phyloP scores from a whole-genome alignment of 2,113 vertebrate species.

The Xerus inauris region DNA sequence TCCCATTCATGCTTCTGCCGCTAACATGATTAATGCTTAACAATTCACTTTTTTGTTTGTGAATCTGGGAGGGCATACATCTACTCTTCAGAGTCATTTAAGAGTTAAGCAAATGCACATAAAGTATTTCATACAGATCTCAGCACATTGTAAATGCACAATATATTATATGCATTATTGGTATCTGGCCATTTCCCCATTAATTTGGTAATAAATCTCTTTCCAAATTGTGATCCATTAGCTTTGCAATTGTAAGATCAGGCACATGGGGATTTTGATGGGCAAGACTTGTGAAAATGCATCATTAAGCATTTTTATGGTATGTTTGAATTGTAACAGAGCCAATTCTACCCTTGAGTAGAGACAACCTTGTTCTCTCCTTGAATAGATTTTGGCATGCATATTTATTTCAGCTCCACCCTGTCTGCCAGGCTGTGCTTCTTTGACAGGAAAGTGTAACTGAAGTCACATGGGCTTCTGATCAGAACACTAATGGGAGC shows the following conservation, averaged over 20 bases:
- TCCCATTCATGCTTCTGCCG: not conserved
- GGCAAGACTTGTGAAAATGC: slow-evolving; percentile 57
- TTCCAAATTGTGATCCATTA: slow-evolving; percentile 65
- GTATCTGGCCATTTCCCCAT: slow-evolving; percentile 50
- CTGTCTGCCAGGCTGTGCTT: not conserved
- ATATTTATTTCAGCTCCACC: slow-evolving; percentile 1
- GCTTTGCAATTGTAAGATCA: slow-evolving; percentile 43
- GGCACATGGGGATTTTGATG: slow-evolving; percentile 46
- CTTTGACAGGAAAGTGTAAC: not conserved
- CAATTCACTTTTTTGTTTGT: not conserved
- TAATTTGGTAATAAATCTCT: slow-evolving; percentile 69
- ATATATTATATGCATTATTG: slow-evolving; percentile 47
- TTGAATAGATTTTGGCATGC: slow-evolving; percentile 48
- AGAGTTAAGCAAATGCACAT: not conserved
- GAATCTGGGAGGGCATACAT: not conserved
- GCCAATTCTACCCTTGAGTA: slow-evolving; percentile 57
- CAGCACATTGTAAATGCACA: slow-evolving; percentile 45
- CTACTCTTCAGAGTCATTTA: not conserved
- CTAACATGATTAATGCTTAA: not conserved
- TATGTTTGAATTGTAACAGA: slow-evolving; percentile 71
- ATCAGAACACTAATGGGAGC: not conserved
- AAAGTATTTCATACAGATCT: slow-evolving; percentile 48
- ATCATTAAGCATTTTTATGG: slow-evolving; percentile 75
- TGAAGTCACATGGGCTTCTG: not conserved
- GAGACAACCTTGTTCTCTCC: slow-evolving; percentile 63